Evolutionary conservation across 2,113 vertebrate species (phyloP).

Genomic region (Macrotus californicus): DNA sequence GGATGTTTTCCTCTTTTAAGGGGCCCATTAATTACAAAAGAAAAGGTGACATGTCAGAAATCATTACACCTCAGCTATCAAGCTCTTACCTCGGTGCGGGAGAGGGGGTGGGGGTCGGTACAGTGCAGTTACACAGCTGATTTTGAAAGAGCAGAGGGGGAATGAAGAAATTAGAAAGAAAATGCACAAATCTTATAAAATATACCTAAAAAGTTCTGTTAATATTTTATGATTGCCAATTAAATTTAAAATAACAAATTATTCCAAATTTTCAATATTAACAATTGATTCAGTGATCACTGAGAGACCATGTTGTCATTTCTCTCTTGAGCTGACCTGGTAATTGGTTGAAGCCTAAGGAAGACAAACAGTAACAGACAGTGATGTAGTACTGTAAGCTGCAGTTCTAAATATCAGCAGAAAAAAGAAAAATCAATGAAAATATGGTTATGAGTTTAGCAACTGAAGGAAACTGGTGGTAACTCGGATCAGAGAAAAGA

Average conservation of each 20-base stretch:
- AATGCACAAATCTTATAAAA: neutral
- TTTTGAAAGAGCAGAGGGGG: neutral
- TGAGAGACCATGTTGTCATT: neutral
- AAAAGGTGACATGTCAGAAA: neutral
- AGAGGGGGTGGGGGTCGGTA: too few species aligned
- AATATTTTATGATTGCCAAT: conserved; percentile 24
- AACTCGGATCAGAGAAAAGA: conserved; percentile 29
- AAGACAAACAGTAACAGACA: conserved; percentile 72
- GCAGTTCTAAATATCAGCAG: conserved; percentile 56
- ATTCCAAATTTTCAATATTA: conserved; percentile 11
- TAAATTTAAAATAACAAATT: conserved; percentile 40
- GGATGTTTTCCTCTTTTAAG: neutral
- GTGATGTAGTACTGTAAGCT: conserved; percentile 49
- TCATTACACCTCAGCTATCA: neutral
- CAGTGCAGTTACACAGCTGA: neutral
- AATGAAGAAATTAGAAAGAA: conserved; percentile 1
- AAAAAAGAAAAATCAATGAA: conserved; percentile 12
- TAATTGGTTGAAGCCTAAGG: conserved; percentile 71
- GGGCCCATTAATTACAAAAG: neutral
- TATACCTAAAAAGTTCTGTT: neutral
- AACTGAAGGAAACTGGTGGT: neutral
- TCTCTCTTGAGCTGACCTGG: conserved; percentile 55
- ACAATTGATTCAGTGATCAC: conserved; percentile 10
- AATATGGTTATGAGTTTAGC: neutral
- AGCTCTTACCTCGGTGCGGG: neutral